Evolutionary conservation across 2,113 vertebrate genomes (phyloP), one percentile per base, ranked within the genome.

Genomic region (Gymnarchus niloticus): DNA sequence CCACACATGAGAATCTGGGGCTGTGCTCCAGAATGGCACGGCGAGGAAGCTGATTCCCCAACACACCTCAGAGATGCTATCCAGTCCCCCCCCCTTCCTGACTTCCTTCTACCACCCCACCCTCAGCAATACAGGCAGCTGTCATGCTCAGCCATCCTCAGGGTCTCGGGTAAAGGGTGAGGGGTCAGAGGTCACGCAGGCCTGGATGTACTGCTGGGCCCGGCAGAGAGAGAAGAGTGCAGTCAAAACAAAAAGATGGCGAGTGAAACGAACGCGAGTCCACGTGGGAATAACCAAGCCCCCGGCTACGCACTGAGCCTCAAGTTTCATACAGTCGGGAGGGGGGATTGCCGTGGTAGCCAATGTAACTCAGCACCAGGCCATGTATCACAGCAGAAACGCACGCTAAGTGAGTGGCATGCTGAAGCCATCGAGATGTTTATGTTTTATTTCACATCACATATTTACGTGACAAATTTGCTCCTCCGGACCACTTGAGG

Each of bases 1-100:
- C 88, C 90, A 89, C 90, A 88, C 92, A 92, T 91, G 89, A 90
- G 90, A 91, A 91, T 89, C 85, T 87, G 87, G 87, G 84, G 76
- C 78, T 86, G 37, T 33, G 84, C 4, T 8, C 84, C 65, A 85
- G 69, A 88, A 88, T 87, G 37, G 77, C 84, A 76, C 21, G 82
- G 86, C 49, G 76, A 85, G 19, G 8, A 4, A 28, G 19, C 44
- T 17, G n/a, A 54, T 25, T 57, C 81, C 73, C 84, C 54, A 6
- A 21, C 61, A 56, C 81, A 82, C 81, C 48, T 80, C 48, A 49
- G 65, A 37, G 65, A 69, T 48, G 73, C 73, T 46, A n/a, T 6
- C 28, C 4, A 6, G 25, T 17, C 73, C 33, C 41, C 41, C 69
- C 19, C 76, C 6, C 37, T 7, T 1, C 76, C 10, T 17, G 5